Conservation (phyloP, 2,797 vertebrate species). For the Takifugu rubripes region DNA sequence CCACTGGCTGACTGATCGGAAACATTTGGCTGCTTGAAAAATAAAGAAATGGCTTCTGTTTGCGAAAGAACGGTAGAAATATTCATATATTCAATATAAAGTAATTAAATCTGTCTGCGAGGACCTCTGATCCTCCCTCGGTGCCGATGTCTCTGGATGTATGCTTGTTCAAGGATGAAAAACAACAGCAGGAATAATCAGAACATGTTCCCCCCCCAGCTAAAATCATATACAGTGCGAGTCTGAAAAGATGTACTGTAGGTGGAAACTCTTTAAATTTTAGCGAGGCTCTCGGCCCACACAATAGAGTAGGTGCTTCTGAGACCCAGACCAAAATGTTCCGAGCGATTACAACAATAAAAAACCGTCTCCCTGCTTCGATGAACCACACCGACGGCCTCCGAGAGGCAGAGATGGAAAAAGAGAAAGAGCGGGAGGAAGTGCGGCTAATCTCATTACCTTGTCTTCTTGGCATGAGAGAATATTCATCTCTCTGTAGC, state of each 20-base stretch:
- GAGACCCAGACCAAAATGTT: constrained; percentile 57
- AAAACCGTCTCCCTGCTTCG: constrained; percentile 52
- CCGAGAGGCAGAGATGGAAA: constrained; percentile 54
- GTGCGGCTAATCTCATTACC: constrained; percentile 71
- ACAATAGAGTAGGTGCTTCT: constrained; percentile 54
- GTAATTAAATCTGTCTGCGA: constrained; percentile 35
- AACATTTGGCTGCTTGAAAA: neutral
- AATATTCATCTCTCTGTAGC: constrained; percentile 66
- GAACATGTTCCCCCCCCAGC: constrained; percentile 11
- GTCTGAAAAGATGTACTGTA: constrained; percentile 47
- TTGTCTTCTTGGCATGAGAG: constrained; percentile 61
- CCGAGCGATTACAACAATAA: constrained; percentile 54
- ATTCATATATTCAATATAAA: constrained; percentile 1
- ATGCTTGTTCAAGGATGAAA: constrained; percentile 13
- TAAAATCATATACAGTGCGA: constrained; percentile 39
- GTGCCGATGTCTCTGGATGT: neutral
- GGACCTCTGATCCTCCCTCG: constrained; percentile 24
- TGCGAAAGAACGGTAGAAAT: too few species aligned
- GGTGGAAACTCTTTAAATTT: constrained; percentile 57
- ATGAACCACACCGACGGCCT: constrained; percentile 56
- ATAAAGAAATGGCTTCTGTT: neutral
- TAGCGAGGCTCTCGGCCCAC: constrained; percentile 45
- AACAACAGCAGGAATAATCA: constrained; percentile 26
- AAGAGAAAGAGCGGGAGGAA: constrained; percentile 42
- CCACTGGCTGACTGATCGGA: too few species aligned